Base-by-base conservation (phyloP, 1,140 invertebrate genomes). In the Phocides pigmalion region DNA sequence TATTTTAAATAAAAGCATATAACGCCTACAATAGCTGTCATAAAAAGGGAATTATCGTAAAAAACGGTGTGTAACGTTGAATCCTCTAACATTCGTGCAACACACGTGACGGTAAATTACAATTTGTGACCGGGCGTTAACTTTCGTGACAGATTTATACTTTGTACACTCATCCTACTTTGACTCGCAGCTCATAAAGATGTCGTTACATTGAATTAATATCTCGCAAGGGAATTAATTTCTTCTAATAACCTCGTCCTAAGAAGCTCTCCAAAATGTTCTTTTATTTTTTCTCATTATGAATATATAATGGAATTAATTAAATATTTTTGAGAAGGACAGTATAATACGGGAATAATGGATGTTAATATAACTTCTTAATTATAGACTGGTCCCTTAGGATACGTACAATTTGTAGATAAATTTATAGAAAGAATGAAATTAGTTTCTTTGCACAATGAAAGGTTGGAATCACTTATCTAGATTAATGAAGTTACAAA, bases 101-200 rank as follows among this genome's bases (percentile, higher is more conserved):
- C 41, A 46, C 73, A 87, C 70, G 72, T 81, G 79, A 78, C 78
- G 64, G 66, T 85, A 86, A 81, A 86, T 87, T 81, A 86, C 82
- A 84, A 89, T 87, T 84, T 87, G 83, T 85, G 82, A 81, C 80
- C 80, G 75, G 73, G 76, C 78, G 84, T 84, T 77, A 79, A 76
- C 76, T 68, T 72, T 65, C 50, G 17, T 79, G 84, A 89, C 83
- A 89, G 84, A 89, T 89, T 89, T 89, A 89, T 87, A 78, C 74
- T 74, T 70, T 72, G 68, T 66, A 76, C 72, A 74, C 82, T 78
- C 77, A 76, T 86, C 82, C 82, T 78, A 82, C 70, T 84, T 79
- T 81, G 74, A 79, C 70, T 87, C 84, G 70, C 82, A 82, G 67
- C 77, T 80, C 84, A 79, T 89, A 89, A 89, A 89, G 65, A 87